These are phyloP conservation scores for Nasonovia ribisnigri DNA, from an alignment of 2,888 invertebrate genomes.

Conservation along the genomic window DNA sequence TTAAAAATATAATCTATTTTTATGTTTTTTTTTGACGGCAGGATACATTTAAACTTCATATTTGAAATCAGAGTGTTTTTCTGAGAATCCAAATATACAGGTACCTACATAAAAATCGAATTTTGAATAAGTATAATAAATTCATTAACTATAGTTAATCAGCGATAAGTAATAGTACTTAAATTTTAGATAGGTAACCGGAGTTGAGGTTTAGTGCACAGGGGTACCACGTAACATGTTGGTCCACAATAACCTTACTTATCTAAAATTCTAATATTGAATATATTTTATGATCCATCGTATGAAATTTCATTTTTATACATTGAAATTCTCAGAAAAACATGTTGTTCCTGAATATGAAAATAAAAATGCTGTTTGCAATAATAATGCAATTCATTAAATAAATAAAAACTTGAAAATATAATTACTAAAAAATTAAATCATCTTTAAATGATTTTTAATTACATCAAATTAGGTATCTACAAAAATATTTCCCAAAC, in stretches of 20 bases:
- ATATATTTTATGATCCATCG: not conserved
- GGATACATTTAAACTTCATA: not conserved
- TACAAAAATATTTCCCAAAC: not conserved
- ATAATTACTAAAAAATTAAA: not conserved
- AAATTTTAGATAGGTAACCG: not conserved
- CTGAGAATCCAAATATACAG: not conserved
- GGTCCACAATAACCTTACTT: not conserved
- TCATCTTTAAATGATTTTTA: not conserved
- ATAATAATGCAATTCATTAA: no score
- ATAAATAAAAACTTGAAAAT: no score
- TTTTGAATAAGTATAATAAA: not conserved
- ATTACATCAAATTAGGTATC: not conserved
- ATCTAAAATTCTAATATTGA: not conserved
- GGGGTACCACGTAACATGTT: not conserved
- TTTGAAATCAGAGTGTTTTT: not conserved
- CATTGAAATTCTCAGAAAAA: not conserved
- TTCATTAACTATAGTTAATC: no score
- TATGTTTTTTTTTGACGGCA: not conserved
- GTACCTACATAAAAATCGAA: not conserved
- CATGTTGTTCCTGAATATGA: not conserved
- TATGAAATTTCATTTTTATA: not conserved
- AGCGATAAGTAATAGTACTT: not conserved
- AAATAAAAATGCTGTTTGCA: not conserved
- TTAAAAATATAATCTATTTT: not conserved
- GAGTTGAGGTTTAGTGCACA: not conserved